These are phyloP conservation scores for Plutella xylostella DNA, from an alignment of 2,888 invertebrate genomes.

Conservation along the genomic window DNA sequence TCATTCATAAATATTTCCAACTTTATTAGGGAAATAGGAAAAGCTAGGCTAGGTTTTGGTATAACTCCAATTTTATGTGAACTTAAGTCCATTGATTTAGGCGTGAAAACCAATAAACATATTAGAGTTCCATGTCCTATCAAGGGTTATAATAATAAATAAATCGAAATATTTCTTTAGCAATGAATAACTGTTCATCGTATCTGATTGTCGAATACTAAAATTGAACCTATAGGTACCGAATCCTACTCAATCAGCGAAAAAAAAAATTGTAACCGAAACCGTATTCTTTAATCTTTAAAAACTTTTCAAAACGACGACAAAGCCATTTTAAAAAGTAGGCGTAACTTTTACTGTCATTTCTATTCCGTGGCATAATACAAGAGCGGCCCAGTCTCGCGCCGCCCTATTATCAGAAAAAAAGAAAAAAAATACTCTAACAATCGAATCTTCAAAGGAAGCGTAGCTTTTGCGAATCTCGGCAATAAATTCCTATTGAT, in stretches of 20 bases:
- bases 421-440: conserved; percentile 29
- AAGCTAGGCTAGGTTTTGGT: too few species aligned
- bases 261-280: conserved; percentile 24
- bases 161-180: too few species aligned
- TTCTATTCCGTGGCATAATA: conserved; percentile 47
- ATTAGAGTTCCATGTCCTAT: too few species aligned
- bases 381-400: conserved; percentile 40
- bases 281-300: conserved; percentile 58
- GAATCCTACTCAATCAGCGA: neutral
- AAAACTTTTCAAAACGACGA: conserved; percentile 52
- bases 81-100: too few species aligned
- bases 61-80: too few species aligned
- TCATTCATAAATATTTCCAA: too few species aligned
- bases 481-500: conserved; percentile 67
- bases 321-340: conserved; percentile 63
- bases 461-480: conserved; percentile 62
- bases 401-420: conserved; percentile 49
- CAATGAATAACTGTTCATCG: too few species aligned
- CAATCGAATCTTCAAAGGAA: conserved; percentile 48
- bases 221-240: too few species aligned
- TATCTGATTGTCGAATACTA: too few species aligned
- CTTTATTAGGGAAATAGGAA: too few species aligned
- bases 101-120: too few species aligned
- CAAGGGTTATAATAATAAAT: too few species aligned
- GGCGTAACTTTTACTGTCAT: conserved; percentile 64